Evolutionary conservation across 2,797 vertebrate species (phyloP), one percentile per base, ranked within the genome.

Genomic region (Nyctibius grandis): DNA sequence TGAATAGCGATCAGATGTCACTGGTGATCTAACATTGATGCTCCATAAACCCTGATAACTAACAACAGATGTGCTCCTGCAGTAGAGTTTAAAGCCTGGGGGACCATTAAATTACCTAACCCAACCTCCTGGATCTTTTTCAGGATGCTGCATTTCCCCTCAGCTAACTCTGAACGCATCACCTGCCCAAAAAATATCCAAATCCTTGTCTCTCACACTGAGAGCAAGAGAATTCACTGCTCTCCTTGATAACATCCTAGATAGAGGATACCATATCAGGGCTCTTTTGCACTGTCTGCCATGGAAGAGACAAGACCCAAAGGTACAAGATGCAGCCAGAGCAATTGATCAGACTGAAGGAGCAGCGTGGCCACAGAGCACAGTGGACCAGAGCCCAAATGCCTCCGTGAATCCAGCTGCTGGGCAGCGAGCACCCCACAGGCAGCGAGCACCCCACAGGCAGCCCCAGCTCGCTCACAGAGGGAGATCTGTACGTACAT

Each of bases 401-500:
- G 2, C 3, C 14, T 29, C 28, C 1, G 3, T 31, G 38, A 11
- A 0, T 8, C 50, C 40, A 44, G 69, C 38, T 51, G 22, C 6
- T 14, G 22, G 31, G 29, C 45, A 45, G 19, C 0, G 1, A 50
- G 44, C 20, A 5, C 10, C 38, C 13, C 0, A 0, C 4, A 6
- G 29, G 11, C 31, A 68, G 38, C 33, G 1, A 50, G 44, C 20
- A 5, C 10, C 38, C 13, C 0, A 0, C 4, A 6, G 29, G 11
- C 31, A 68, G 38, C 33, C 25, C 31, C 10, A 9, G 29, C 8
- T 51, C 4, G 0, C 44, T 26, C 47, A 23, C 7, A 0, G 3
- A 17, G 23, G 22, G 22, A 20, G 69, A 25, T 29, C 25, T 13
- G 17, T 15, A 3, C 0, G 0, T 15, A 3, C 0, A 0, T 13